A percentile compares a stretch with the other conserved stretches of the same genome.
Evolutionary conservation across 2,797 vertebrate species (phyloP).

Genomic region (Micropoecilia bifurca): DNA sequence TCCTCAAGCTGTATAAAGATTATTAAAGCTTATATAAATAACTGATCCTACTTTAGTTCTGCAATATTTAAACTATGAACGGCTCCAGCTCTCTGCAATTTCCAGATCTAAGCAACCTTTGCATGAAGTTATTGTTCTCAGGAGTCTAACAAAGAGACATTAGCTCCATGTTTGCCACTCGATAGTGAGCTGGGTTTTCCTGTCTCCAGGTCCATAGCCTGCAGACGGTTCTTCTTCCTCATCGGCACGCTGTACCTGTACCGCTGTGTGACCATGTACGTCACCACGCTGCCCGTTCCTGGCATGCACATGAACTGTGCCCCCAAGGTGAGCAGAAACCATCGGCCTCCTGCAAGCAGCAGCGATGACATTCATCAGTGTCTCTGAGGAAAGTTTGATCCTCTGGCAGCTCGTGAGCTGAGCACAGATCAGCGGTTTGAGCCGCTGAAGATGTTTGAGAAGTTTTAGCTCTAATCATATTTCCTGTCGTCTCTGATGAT

Average conservation of each 20-base stretch:
- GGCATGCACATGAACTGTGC: slow-evolving; percentile 97
- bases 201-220: slow-evolving; percentile 89
- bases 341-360: not conserved
- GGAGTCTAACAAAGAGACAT: not conserved
- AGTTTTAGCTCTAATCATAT: not conserved
- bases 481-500: not conserved
- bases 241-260: slow-evolving; percentile 97
- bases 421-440: not conserved
- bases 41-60: not conserved
- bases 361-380: not conserved
- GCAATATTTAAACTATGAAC: not conserved
- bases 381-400: not conserved
- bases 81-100: not conserved
- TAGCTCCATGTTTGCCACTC: not conserved
- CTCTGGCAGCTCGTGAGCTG: not conserved
- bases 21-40: not conserved
- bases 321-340: slow-evolving; percentile 88
- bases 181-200: slow-evolving; percentile 14
- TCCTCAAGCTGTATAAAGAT: not conserved
- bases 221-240: slow-evolving; percentile 95
- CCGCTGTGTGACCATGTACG: slow-evolving; percentile 97
- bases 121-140: not conserved
- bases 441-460: not conserved
- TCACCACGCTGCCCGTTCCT: slow-evolving; percentile 96
- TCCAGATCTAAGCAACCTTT: not conserved